Percentiles rank a stretch among this genome's conserved stretches.
phyloP scores from a whole-genome alignment of 2,888 invertebrate genomes.

The Rhopalosiphum nymphaeae region DNA sequence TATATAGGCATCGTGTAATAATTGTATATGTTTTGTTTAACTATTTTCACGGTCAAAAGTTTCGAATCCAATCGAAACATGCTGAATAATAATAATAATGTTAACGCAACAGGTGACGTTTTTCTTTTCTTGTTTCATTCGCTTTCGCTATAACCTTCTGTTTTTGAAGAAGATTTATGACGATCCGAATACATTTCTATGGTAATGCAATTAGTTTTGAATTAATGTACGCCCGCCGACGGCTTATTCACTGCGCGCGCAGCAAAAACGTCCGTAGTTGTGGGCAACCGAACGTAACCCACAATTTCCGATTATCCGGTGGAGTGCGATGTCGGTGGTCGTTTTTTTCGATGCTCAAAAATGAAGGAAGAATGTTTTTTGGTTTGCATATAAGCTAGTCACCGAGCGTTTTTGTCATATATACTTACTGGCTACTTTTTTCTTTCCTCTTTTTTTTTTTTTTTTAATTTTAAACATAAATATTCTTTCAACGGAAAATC shows the following conservation, averaged over 20 bases:
- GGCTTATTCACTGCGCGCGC: neutral
- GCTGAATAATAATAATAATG: neutral
- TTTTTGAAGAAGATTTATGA: constrained; percentile 46
- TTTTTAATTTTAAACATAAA: neutral
- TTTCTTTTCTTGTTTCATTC: neutral
- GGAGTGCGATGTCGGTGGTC: constrained; percentile 41
- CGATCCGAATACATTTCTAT: neutral
- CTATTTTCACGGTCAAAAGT: constrained; percentile 20
- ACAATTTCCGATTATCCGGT: constrained; percentile 23
- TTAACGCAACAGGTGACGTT: constrained; percentile 5
- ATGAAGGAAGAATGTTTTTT: neutral
- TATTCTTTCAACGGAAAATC: neutral
- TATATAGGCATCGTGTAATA: neutral
- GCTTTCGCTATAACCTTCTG: constrained; percentile 27
- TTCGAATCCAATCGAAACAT: neutral
- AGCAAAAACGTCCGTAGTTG: neutral
- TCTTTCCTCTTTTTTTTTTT: neutral
- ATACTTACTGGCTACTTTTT: neutral
- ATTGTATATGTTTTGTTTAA: neutral
- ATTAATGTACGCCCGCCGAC: constrained; percentile 4
- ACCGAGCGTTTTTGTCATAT: neutral
- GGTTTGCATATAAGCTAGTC: neutral
- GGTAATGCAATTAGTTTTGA: constrained; percentile 51
- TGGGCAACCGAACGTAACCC: constrained; percentile 48
- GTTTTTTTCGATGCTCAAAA: constrained; percentile 31